These are phyloP conservation scores for Entomobrya multifasciata DNA, from an alignment of 2,888 invertebrate genomes.

Conservation along the genomic window DNA sequence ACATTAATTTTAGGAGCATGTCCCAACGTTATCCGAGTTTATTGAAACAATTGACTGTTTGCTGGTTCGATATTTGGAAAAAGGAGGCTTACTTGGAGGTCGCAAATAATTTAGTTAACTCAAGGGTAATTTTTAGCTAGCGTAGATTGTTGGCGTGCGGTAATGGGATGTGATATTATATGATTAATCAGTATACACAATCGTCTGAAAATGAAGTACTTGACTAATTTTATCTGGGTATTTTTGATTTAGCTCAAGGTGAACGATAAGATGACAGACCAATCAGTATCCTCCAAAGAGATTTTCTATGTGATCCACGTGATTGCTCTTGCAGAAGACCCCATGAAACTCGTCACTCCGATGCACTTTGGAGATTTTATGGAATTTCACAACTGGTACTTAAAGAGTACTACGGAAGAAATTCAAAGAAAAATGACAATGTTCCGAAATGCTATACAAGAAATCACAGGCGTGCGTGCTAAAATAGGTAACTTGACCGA, in stretches of 20 bases:
- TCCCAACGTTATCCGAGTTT: background rate
- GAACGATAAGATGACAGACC: no score
- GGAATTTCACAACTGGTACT: conserved; percentile 4
- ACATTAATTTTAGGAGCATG: background rate
- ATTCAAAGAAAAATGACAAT: conserved; percentile 23
- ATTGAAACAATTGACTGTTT: conserved; percentile 30
- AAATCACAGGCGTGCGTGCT: background rate
- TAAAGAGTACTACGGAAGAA: background rate
- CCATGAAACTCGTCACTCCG: conserved; percentile 17
- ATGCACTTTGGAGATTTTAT: conserved; percentile 50
- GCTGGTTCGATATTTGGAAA: conserved; percentile 45
- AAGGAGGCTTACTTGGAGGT: conserved; percentile 29
- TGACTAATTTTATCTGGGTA: no score
- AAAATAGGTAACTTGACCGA: conserved; percentile 43
- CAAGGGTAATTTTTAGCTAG: no score
- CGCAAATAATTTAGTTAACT: background rate
- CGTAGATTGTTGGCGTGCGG: no score
- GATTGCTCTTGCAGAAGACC: background rate
- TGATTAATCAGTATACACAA: no score
- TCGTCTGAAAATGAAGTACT: no score
- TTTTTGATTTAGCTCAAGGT: no score
- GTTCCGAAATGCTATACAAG: conserved; percentile 26
- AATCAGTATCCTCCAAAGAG: background rate
- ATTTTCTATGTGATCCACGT: conserved; percentile 37
- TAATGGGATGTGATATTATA: no score